Base-by-base conservation (phyloP, 2,797 vertebrate species). In the Hephaestus fuliginosus region DNA sequence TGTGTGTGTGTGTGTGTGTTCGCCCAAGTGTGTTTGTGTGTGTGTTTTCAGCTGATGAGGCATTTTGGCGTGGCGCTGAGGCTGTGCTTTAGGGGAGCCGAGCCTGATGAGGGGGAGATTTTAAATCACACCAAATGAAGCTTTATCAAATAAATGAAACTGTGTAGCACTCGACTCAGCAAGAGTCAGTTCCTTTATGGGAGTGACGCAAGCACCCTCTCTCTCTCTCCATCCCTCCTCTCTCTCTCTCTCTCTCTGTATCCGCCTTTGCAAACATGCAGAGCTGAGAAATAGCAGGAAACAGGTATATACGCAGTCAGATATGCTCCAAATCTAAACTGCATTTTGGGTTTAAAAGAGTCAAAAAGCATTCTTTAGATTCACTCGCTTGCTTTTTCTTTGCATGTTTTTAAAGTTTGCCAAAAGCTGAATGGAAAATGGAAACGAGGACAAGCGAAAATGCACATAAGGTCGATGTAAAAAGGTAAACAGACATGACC, bases 81-180 rank as follows among this genome's bases (percentile, higher is more conserved):
- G 80, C 82, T 82, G 92, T 88, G 90, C 89, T 91, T 90, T 90
- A 88, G 89, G 71, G 78, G 90, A 92, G 78, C 60, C 33, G 75
- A 82, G 89, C 70, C 92, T 93, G 90, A 93, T 92, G 87, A 92
- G 86, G 89, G 84, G 84, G 88, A 90, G 91, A 91, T 89, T 90
- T 92, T 90, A 94, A 91, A 92, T 90, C 89, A 92, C 92, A 93
- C 87, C 89, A 92, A 93, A 94, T 91, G 88, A 94, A 93, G 90
- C 89, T 91, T 92, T 89, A 91, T 91, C 89, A 93, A 91, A 93
- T 89, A 91, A 94, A 94, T 91, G 91, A 90, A 92, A 91, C 71
- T 86, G 88, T 90, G 86, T 86, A 89, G 86, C 89, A 60, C 88
- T 88, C 83, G 86, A 91, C 89, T 92, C 89, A 93, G 91, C 91